Conservation (phyloP, 2,797 vertebrate species). For the Otolemur crassicaudatus region DNA sequence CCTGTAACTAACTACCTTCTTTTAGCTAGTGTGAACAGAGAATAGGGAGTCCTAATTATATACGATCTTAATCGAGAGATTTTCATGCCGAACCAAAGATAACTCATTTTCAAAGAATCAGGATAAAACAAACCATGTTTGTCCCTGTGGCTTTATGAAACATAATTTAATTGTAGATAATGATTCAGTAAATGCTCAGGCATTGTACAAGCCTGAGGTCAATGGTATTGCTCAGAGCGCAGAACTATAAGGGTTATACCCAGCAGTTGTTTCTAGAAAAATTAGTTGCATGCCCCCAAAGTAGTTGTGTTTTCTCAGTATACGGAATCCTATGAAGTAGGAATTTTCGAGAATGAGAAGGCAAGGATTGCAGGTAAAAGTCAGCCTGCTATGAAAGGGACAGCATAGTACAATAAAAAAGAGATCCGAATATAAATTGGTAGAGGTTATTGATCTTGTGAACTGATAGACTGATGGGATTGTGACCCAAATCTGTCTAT, state of each 20-base stretch:
- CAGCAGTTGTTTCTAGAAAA: slow-evolving; percentile 17
- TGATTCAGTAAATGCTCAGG: not conserved
- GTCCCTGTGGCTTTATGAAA: not conserved
- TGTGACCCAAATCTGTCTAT: not conserved
- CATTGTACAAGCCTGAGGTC: not conserved
- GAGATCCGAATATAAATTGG: too few relatives aligned
- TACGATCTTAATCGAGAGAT: not conserved
- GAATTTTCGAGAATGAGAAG: not conserved
- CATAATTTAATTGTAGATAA: not conserved
- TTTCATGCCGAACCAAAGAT: not conserved
- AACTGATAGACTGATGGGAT: not conserved
- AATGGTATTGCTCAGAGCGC: not conserved
- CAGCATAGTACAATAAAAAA: not conserved
- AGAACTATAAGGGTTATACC: not conserved
- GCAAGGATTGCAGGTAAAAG: not conserved
- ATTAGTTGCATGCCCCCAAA: not conserved
- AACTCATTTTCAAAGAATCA: slow-evolving; percentile 23
- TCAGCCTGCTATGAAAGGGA: not conserved
- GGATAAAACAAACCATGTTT: not conserved
- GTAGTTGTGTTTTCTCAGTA: not conserved
- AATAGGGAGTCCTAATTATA: not conserved
- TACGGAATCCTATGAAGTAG: not conserved
- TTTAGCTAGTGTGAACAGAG: not conserved
- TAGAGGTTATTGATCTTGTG: not conserved
- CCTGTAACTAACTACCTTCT: not conserved